Base-by-base conservation (phyloP, 2,888 invertebrate species). In the Axea sp. region DNA sequence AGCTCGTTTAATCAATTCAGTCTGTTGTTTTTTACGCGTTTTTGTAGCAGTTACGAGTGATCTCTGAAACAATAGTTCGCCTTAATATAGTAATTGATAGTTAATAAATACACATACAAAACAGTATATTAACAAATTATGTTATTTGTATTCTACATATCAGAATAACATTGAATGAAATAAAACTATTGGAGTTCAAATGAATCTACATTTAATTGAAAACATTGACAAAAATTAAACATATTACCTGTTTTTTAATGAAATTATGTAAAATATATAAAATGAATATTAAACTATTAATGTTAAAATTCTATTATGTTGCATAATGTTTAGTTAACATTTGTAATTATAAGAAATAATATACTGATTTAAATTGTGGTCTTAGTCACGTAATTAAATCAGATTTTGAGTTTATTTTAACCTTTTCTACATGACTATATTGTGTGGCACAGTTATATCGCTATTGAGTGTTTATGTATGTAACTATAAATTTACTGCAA, bases 11-110 rank as follows among this genome's bases (percentile, higher is more conserved):
- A 99, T 97, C 68, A 99, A 92, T 88, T 99, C 99, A 11, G 99
- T 98, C 88, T 99, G 98, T 87, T 99, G 99, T 87, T 99, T 99
- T 86, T 99, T 96, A 11, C 99, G 91, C 0, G 99, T 99, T 87
- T 99, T 98, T 0, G 99, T 99, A 5, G 99, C 99, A 15, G 99
- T 99, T 39, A 99, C 99, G 81, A 98, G 89, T 3, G 98, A 96
- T 75, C 96, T 91, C 95, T 96, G 87, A 11, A 85, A 84, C 73
- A 41, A 1, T 28, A 55, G 28, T 33, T 19, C 6, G 6, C 1
- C 24, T 14, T 22, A 24, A 15, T 9, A 4, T 37, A 37, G 8
- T 2, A 19, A 12, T 5, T 31, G 31, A 31, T 12, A 31, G 1
- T 28, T 4, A 9, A 28, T 9, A 8, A 28, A 37, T 8, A 53